Percentiles rank a stretch among this genome's conserved stretches.
phyloP scores from a whole-genome alignment of 2,113 vertebrate species.

The Odobenus rosmarus region DNA sequence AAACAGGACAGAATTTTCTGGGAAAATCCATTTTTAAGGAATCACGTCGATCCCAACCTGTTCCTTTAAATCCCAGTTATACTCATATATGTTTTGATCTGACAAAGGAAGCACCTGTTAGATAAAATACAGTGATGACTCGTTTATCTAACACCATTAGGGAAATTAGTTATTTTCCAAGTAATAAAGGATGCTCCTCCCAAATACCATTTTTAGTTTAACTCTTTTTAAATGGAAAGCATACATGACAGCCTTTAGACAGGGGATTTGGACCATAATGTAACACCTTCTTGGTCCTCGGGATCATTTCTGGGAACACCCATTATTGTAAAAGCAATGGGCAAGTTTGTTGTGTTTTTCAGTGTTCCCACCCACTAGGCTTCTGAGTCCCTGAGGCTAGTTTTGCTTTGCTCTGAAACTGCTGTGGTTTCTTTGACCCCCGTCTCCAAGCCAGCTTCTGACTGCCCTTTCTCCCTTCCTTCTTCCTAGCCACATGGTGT shows the following conservation, averaged over 20 bases:
- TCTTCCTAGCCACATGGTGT: not conserved
- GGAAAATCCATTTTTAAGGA: constrained; percentile 20
- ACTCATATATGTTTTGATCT: not conserved
- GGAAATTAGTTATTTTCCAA: not conserved
- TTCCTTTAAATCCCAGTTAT: not conserved
- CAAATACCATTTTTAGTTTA: not conserved
- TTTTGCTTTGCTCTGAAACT: not conserved
- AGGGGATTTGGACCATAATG: not conserved
- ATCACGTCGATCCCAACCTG: not conserved
- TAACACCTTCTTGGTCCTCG: not conserved
- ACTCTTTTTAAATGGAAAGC: constrained; percentile 8
- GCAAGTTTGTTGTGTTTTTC: no score
- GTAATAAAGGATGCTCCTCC: not conserved
- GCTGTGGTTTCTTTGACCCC: not conserved
- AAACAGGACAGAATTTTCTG: not conserved
- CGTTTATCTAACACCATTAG: not conserved
- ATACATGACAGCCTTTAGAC: not conserved
- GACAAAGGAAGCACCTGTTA: not conserved
- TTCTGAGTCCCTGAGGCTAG: not conserved
- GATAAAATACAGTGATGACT: not conserved
- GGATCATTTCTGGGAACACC: not conserved
- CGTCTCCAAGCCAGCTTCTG: not conserved
- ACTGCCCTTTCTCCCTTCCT: no score
- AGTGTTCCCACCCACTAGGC: not conserved
- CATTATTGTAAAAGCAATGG: not conserved